phyloP scores from a whole-genome alignment of 2,113 vertebrate species.

The Merops nubicus region DNA sequence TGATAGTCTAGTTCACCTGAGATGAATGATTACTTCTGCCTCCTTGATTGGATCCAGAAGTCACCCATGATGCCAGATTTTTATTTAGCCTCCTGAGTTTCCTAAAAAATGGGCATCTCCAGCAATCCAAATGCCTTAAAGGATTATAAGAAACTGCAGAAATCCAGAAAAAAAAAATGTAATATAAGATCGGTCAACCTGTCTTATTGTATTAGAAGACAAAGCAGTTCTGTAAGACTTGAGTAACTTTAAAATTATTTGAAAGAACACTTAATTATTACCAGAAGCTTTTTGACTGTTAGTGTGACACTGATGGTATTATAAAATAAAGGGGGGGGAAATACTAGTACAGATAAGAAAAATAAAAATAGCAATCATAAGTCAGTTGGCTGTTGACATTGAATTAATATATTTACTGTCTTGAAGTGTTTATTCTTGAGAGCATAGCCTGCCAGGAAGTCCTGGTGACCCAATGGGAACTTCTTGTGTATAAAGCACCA shows the following conservation, averaged over 20 bases:
- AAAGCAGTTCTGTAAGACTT: not conserved
- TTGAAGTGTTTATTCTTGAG: not conserved
- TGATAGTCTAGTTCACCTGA: not conserved
- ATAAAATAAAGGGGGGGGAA: not conserved
- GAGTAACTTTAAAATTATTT: not conserved
- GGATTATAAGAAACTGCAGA: not conserved
- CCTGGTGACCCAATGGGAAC: not conserved
- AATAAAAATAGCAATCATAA: not conserved
- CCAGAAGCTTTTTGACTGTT: not conserved
- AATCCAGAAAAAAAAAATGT: not conserved
- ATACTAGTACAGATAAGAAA: not conserved
- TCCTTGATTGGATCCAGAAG: not conserved
- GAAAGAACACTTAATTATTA: not conserved
- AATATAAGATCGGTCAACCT: not conserved
- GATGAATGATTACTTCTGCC: not conserved
- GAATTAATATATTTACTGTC: not conserved
- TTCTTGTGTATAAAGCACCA: not conserved
- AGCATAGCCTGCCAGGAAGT: not conserved
- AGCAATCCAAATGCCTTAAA: not conserved
- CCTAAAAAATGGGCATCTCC: not conserved
- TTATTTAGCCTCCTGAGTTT: not conserved
- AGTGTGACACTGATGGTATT: not conserved
- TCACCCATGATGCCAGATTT: not conserved
- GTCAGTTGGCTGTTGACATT: not conserved
- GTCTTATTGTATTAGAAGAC: not conserved